These are phyloP conservation scores for Gyps fulvus DNA, from an alignment of 2,113 vertebrate genomes.

Conservation along the genomic window DNA sequence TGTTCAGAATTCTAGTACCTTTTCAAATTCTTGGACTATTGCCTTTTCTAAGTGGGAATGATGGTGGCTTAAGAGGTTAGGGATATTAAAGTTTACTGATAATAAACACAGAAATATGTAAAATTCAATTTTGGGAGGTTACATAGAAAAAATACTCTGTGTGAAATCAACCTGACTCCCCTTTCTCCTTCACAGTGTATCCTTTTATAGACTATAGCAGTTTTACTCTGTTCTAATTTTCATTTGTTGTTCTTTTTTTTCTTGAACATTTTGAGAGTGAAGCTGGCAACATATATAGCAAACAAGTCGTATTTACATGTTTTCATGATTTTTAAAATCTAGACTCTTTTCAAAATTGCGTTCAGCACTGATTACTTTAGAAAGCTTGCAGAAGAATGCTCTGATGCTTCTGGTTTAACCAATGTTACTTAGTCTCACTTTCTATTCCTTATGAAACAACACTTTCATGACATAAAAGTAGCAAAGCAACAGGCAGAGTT, in stretches of 20 bases:
- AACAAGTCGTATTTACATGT: not conserved
- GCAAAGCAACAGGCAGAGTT: not conserved
- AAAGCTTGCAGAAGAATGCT: not conserved
- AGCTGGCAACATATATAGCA: not conserved
- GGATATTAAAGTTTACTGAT: not conserved
- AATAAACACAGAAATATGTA: not conserved
- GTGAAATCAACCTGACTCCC: not conserved
- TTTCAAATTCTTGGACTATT: not conserved
- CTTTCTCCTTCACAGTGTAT: not conserved
- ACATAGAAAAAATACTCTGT: not conserved
- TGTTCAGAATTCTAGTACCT: not conserved
- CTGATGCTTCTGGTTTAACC: not conserved
- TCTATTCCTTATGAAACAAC: not conserved
- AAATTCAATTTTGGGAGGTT: not conserved
- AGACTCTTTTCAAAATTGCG: not conserved
- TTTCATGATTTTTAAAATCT: not conserved
- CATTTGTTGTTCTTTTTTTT: not conserved
- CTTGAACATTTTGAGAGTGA: not conserved
- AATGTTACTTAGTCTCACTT: not conserved
- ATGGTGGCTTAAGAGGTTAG: not conserved
- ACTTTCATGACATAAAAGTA: not conserved
- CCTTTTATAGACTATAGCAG: not conserved
- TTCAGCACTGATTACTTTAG: not conserved
- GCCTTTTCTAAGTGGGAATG: not conserved
- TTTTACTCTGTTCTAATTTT: not conserved